Percentiles rank a stretch among this genome's conserved stretches.
These are phyloP conservation scores for Clistopyga incitator DNA, from an alignment of 2,888 invertebrate genomes.

Conservation along the genomic window DNA sequence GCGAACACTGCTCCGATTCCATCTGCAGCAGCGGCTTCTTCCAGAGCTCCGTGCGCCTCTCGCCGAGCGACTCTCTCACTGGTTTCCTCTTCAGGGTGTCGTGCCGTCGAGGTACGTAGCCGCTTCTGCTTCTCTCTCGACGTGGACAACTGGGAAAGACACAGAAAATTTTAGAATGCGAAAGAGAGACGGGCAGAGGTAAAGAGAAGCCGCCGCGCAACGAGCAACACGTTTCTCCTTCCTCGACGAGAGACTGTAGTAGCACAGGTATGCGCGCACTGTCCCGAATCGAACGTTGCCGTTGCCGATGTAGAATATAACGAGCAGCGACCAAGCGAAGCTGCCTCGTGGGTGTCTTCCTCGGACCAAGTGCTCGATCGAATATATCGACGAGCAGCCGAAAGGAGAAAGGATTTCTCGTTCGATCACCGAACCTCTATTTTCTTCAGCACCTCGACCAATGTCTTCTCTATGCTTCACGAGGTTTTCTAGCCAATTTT, in stretches of 20 bases:
- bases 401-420: slow-evolving; percentile 10
- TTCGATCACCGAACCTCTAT: slow-evolving; percentile 6
- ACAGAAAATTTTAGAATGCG: neutral
- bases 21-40: slow-evolving; percentile 25
- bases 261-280: slow-evolving; percentile 14
- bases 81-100: neutral
- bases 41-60: neutral
- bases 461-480: no score
- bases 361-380: neutral
- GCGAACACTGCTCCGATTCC: slow-evolving; percentile 23
- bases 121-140: slow-evolving; percentile 8
- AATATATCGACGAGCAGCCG: neutral
- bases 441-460: neutral
- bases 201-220: neutral
- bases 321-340: slow-evolving; percentile 12
- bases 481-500: no score
- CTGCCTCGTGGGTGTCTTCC: slow-evolving; percentile 26
- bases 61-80: neutral
- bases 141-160: slow-evolving; percentile 3
- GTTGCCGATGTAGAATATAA: slow-evolving; percentile 13
- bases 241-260: slow-evolving; percentile 50
- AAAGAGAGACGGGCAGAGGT: neutral
- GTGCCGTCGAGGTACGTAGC: neutral
- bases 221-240: slow-evolving; percentile 35
- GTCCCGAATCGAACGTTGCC: slow-evolving; percentile 27